Percentiles rank a stretch among this genome's conserved stretches.
phyloP scores from a whole-genome alignment of 2,113 vertebrate species.

The Trachemys scripta region DNA sequence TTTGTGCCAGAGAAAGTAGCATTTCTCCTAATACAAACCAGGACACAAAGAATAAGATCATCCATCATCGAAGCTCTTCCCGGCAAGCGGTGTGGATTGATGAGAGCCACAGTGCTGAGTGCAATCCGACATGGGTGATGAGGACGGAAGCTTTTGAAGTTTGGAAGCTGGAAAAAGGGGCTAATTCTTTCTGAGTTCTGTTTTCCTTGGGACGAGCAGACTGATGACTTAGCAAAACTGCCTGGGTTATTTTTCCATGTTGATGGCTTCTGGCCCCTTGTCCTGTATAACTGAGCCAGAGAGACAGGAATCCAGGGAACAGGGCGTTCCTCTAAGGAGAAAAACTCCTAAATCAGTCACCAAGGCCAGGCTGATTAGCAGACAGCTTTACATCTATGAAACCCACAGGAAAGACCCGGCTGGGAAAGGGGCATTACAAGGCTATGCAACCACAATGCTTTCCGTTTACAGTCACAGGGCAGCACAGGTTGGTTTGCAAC shows the following conservation, averaged over 20 bases:
- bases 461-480: not conserved
- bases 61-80: not conserved
- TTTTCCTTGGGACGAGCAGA: not conserved
- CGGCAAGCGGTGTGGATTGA: not conserved
- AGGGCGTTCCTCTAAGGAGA: not conserved
- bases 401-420: not conserved
- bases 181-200: slow-evolving; percentile 7
- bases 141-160: not conserved
- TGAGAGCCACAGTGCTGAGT: not conserved
- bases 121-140: not conserved
- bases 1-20: not conserved
- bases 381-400: not conserved
- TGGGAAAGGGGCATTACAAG: not conserved
- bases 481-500: not conserved
- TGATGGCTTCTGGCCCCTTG: slow-evolving; percentile 3
- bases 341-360: not conserved
- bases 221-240: not conserved
- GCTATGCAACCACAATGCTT: fast-evolving
- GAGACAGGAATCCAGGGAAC: not conserved
- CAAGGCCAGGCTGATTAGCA: not conserved
- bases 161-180: not conserved
- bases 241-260: slow-evolving; percentile 10
- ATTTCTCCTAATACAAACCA: not conserved
- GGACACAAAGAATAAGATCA: fast-evolving
- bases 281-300: not conserved